Percentiles rank a stretch among this genome's conserved stretches.
Conservation (phyloP, 2,888 invertebrate species). For the Ceramica pisi region DNA sequence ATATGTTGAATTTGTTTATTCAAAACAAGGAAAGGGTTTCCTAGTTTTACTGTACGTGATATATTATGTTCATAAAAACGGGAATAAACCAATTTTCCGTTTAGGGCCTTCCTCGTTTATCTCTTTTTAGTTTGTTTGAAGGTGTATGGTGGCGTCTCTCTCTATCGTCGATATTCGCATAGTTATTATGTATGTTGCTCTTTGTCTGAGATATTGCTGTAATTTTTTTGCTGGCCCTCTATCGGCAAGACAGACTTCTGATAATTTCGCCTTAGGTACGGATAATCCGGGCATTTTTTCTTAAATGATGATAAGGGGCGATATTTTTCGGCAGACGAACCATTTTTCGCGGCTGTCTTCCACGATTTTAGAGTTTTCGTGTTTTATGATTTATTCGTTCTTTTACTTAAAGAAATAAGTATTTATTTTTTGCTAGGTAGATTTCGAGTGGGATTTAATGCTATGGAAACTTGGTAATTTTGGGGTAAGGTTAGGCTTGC, state of each 20-base stretch:
- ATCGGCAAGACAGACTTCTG: slow-evolving; percentile 53
- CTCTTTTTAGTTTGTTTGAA: slow-evolving; percentile 33
- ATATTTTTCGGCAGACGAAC: slow-evolving; percentile 49
- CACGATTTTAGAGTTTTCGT: slow-evolving; percentile 28
- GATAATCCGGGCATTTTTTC: slow-evolving; percentile 61
- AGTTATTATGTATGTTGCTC: slow-evolving; percentile 67
- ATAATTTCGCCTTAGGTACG: slow-evolving; percentile 55
- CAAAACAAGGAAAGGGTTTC: slow-evolving; percentile 64
- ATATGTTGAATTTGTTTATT: slow-evolving; percentile 70
- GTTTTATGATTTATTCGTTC: slow-evolving; percentile 37
- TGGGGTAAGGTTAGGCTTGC: not conserved
- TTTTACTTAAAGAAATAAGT: slow-evolving; percentile 6
- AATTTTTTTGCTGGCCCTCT: slow-evolving; percentile 63
- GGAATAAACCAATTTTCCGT: slow-evolving; percentile 67
- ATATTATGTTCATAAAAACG: slow-evolving; percentile 73
- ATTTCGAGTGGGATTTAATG: not conserved
- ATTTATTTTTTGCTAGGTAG: slow-evolving; percentile 5
- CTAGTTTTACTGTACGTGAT: slow-evolving; percentile 72
- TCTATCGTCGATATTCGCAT: slow-evolving; percentile 53
- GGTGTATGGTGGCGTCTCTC: slow-evolving; percentile 35
- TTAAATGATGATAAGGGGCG: slow-evolving; percentile 52
- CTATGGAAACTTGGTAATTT: slow-evolving; percentile 1
- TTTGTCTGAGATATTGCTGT: slow-evolving; percentile 66
- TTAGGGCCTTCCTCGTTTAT: slow-evolving; percentile 58
- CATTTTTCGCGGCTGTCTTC: slow-evolving; percentile 42